A percentile compares a stretch with the other conserved stretches of the same genome.
Conservation (phyloP, 2,113 vertebrate species). For the Butorides virescens region DNA sequence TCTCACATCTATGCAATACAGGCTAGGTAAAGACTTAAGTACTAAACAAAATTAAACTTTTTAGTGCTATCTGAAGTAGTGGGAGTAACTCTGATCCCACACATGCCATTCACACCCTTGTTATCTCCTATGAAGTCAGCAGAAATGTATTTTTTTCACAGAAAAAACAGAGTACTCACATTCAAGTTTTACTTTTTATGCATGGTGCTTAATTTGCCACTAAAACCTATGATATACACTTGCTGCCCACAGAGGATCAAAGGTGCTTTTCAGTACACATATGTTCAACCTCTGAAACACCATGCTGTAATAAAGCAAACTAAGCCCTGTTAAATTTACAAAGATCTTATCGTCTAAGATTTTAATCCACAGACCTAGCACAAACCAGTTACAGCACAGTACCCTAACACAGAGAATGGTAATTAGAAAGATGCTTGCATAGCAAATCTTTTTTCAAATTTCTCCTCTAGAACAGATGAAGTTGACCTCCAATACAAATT, state of each 20-base stretch:
- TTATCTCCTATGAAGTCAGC: not conserved
- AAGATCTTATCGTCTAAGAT: not conserved
- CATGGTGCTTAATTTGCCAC: not conserved
- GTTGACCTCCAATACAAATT: not conserved
- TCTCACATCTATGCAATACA: not conserved
- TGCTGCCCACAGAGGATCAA: not conserved
- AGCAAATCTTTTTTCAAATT: constrained; percentile 28
- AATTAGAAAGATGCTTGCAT: constrained; percentile 42
- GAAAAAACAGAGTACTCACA: not conserved
- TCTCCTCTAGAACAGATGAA: not conserved
- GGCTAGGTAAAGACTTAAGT: not conserved
- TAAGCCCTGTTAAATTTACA: not conserved
- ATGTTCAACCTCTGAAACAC: not conserved
- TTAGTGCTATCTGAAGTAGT: not conserved
- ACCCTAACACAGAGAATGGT: not conserved
- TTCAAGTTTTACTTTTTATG: not conserved
- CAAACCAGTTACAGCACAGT: not conserved
- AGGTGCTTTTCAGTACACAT: not conserved
- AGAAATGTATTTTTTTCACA: not conserved
- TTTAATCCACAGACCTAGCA: constrained; percentile 8
- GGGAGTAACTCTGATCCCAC: not conserved
- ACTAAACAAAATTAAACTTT: not conserved
- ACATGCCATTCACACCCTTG: not conserved
- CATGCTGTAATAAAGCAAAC: not conserved
- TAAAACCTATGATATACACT: not conserved